Evolutionary conservation across 2,113 vertebrate genomes (phyloP).

Genomic region (Physeter macrocephalus): DNA sequence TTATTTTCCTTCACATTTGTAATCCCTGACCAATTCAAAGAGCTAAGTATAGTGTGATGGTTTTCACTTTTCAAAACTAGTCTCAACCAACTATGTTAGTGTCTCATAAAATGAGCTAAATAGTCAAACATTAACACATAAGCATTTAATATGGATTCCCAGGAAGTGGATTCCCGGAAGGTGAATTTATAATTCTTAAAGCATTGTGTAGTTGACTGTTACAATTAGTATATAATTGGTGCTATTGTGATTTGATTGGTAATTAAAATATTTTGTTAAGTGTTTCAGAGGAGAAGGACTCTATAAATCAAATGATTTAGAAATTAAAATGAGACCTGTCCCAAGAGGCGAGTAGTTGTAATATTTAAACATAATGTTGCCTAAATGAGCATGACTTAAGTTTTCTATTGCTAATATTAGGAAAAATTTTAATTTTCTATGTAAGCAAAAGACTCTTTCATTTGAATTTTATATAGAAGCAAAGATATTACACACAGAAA

Average conservation of each 20-base stretch:
- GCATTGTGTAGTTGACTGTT: neutral
- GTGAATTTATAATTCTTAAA: neutral
- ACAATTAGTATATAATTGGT: neutral
- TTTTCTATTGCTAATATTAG: neutral
- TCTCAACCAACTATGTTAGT: neutral
- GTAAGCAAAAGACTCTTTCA: neutral
- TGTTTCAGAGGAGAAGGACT: neutral
- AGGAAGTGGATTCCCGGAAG: conserved; percentile 6
- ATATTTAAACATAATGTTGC: neutral
- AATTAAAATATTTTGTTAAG: neutral
- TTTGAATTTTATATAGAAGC: conserved; percentile 1
- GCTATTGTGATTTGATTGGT: neutral
- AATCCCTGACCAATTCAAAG: neutral
- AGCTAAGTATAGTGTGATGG: neutral
- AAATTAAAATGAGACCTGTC: neutral
- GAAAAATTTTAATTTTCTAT: neutral
- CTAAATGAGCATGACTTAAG: neutral
- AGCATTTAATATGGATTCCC: neutral
- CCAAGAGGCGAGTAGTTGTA: neutral
- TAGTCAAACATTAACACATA: neutral
- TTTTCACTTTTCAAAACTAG: conserved; percentile 3
- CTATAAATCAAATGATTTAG: neutral
- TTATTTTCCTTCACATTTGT: neutral
- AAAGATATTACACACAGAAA: neutral
- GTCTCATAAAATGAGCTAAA: neutral